phyloP scores from a whole-genome alignment of 2,888 invertebrate genomes.

The Rhamphomyia laevipes region DNA sequence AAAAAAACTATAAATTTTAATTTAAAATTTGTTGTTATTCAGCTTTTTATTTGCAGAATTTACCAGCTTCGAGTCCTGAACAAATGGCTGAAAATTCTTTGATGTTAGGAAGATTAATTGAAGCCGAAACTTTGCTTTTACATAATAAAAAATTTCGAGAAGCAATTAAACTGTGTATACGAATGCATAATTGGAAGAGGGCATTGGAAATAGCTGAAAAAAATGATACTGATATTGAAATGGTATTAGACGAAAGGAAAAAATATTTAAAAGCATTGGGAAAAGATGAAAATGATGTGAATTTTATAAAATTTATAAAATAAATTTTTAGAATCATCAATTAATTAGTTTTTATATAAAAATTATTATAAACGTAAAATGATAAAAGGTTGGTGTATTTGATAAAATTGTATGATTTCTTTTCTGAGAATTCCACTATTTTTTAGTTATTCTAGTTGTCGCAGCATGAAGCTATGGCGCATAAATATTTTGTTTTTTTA shows the following conservation, averaged over 20 bases:
- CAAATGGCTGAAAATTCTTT: slow-evolving; percentile 38
- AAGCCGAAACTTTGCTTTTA: slow-evolving; percentile 37
- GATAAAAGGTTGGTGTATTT: no score
- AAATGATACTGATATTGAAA: slow-evolving; percentile 22
- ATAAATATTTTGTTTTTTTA: no score
- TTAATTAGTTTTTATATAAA: no score
- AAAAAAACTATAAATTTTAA: background rate
- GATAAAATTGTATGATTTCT: no score
- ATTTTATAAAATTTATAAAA: slow-evolving; percentile 23
- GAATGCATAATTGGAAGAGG: slow-evolving; percentile 36
- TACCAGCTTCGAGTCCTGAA: slow-evolving; percentile 30
- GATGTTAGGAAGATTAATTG: slow-evolving; percentile 32
- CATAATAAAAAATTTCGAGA: slow-evolving; percentile 32
- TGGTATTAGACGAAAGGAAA: slow-evolving; percentile 27
- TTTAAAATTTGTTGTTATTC: background rate
- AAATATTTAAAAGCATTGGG: slow-evolving; percentile 31
- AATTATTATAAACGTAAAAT: no score
- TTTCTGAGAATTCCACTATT: no score
- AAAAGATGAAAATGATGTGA: slow-evolving; percentile 28
- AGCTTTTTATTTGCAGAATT: slow-evolving; percentile 8
- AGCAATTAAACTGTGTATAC: slow-evolving; percentile 29
- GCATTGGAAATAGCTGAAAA: slow-evolving; percentile 34
- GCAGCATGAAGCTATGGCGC: no score
- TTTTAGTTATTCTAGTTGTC: no score
- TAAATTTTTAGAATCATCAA: no score